Base-by-base conservation (phyloP, 2,113 vertebrate genomes). In the Nansenia antarctica region DNA sequence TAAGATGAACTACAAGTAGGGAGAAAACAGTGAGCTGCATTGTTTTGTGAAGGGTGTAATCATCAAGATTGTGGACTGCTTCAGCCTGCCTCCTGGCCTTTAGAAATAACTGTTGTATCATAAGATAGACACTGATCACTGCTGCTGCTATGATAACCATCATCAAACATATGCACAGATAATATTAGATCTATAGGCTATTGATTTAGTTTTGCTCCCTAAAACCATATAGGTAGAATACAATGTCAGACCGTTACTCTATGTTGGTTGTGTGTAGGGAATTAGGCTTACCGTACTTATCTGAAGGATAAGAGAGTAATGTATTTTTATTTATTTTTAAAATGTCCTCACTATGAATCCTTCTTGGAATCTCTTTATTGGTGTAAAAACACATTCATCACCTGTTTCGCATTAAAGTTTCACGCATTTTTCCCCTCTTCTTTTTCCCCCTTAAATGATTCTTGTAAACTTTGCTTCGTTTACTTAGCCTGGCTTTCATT, bases 401-500 rank as follows among this genome's bases (percentile, higher is more conserved):
- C 94, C 93, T 97, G 96, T 93, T 96, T 96, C 88, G 32, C 89
- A 95, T 97, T 96, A 97, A 91, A 87, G 82, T 86, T 91, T 83
- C 92, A 91, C 87, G 92, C 92, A 93, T 87, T 89, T 89, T 89
- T 89, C 85, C 77, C 89, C 73, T 90, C 75, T 37, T 85, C 86
- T 76, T 84, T 85, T 91, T 86, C 52, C 87, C 86, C 85, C 82
- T 82, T 22, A 92, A 92, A 91, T 88, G 86, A 89, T 93, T 95
- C 95, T 95, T 95, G 94, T 96, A 96, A 98, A 98, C 95, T 94
- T 89, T 91, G 93, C 92, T 94, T 93, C 89, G 93, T 98, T 97
- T 96, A 95, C 93, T 94, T 94, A 96, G 95, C 94, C 95, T 98
- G 96, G 95, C 94, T 97, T 96, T 95, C 97, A 99, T 95, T 98